A percentile compares a stretch with the other conserved stretches of the same genome.
Conservation (phyloP, 2,888 invertebrate genomes). For the Gastrophysa polygoni region DNA sequence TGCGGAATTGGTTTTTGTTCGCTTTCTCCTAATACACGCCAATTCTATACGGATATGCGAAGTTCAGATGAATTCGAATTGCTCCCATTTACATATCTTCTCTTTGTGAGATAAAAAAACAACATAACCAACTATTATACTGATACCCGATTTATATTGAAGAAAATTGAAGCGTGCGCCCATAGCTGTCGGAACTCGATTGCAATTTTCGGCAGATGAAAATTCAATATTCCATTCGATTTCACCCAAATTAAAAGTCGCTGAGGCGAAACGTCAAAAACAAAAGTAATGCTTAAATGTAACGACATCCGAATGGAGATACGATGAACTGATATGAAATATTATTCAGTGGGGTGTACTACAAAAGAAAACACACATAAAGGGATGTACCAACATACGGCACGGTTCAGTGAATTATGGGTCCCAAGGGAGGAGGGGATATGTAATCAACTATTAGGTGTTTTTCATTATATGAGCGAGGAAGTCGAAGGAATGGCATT, state of each 20-base stretch:
- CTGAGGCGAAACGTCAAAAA: slow-evolving; percentile 26
- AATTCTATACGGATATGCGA: no score
- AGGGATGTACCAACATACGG: slow-evolving; percentile 19
- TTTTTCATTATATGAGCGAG: slow-evolving; percentile 15
- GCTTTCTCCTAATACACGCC: no score
- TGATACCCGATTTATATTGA: no score
- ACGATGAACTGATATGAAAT: slow-evolving; percentile 29
- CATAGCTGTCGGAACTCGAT: no score
- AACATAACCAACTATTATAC: no score
- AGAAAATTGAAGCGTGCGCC: no score
- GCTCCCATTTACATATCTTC: no score
- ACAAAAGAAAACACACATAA: slow-evolving; percentile 21
- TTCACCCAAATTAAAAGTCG: slow-evolving; percentile 27
- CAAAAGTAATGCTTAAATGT: slow-evolving; percentile 29
- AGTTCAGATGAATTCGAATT: no score
- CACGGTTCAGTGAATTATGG: slow-evolving; percentile 17
- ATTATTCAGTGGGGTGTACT: slow-evolving; percentile 29
- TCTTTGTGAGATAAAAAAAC: no score
- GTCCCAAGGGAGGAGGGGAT: slow-evolving; percentile 20
- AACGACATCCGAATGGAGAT: slow-evolving; percentile 31
- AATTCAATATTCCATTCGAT: slow-evolving; percentile 32
- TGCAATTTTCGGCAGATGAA: slow-evolving; percentile 4
- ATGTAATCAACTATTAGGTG: slow-evolving; percentile 29
- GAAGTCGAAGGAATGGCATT: background rate
- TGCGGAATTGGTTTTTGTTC: slow-evolving; percentile 24